Conservation (phyloP, 1,140 invertebrate genomes). For the Himalopsyche phryganea region DNA sequence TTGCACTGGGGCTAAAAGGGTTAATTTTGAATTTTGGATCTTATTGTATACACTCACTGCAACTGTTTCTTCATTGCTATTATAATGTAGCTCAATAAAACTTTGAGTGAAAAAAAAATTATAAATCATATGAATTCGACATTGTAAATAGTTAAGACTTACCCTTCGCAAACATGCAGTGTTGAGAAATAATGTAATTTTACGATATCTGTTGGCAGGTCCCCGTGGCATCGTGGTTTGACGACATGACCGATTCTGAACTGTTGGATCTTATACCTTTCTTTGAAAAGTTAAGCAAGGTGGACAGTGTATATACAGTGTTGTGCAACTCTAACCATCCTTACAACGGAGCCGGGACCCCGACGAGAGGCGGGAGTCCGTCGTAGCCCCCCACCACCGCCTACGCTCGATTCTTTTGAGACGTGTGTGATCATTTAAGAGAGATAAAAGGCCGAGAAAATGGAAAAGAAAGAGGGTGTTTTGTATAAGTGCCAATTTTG, state of each 20-base stretch:
- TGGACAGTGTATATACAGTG: slow-evolving; percentile 91
- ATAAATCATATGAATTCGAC: no score
- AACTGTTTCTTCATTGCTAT: no score
- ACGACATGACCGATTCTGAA: slow-evolving; percentile 94
- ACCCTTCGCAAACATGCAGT: no score
- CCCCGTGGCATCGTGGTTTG: slow-evolving; percentile 96
- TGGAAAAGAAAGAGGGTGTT: slow-evolving; percentile 34
- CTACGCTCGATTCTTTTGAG: slow-evolving; percentile 30
- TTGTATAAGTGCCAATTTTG: slow-evolving; percentile 56
- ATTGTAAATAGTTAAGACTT: no score
- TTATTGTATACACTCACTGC: no score
- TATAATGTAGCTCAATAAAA: no score
- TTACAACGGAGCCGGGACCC: slow-evolving; percentile 58
- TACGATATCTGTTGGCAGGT: slow-evolving; percentile 77
- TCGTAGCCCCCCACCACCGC: slow-evolving; percentile 45
- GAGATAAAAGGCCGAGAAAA: not conserved
- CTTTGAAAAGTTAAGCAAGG: slow-evolving; percentile 91
- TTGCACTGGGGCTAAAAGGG: no score
- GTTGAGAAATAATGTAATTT: no score
- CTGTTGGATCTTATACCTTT: slow-evolving; percentile 92
- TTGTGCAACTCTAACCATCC: slow-evolving; percentile 86
- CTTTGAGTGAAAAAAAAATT: no score
- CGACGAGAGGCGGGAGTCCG: slow-evolving; percentile 35
- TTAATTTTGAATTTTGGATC: no score
- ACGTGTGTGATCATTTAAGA: slow-evolving; percentile 35